Evolutionary conservation across 2,888 invertebrate genomes (phyloP).

Genomic region (Villa cingulata): DNA sequence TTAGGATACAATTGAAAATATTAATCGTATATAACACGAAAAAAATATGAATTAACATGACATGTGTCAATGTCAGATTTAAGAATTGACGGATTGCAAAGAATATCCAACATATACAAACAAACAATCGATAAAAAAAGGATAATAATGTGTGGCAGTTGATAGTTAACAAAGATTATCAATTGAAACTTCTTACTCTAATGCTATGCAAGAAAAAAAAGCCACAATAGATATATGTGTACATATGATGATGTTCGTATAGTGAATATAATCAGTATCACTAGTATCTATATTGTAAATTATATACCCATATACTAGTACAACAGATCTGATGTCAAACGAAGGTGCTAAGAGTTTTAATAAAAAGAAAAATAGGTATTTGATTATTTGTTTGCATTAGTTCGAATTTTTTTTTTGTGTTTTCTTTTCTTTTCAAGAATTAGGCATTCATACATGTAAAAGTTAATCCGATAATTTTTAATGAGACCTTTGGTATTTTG

Average conservation of each 20-base stretch:
- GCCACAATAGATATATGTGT: neutral
- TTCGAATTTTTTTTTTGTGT: too few relatives aligned
- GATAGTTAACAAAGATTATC: neutral
- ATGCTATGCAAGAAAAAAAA: too few relatives aligned
- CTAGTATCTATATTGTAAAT: too few relatives aligned
- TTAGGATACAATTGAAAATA: too few relatives aligned
- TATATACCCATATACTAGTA: too few relatives aligned
- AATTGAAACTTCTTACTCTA: neutral
- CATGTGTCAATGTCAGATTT: neutral
- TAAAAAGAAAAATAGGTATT: neutral
- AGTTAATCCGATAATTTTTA: neutral
- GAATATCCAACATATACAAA: neutral
- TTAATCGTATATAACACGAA: neutral
- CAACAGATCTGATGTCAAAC: neutral
- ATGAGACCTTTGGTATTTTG: neutral
- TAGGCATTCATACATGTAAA: neutral
- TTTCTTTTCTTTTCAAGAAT: neutral
- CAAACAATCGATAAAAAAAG: constrained; percentile 32
- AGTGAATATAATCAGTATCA: too few relatives aligned
- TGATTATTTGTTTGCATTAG: neutral
- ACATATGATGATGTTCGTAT: too few relatives aligned
- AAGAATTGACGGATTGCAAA: neutral
- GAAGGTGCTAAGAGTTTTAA: neutral
- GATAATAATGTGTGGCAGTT: neutral
- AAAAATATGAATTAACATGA: neutral